Base-by-base conservation (phyloP, 1,140 invertebrate genomes). In the Dryas iulia region DNA sequence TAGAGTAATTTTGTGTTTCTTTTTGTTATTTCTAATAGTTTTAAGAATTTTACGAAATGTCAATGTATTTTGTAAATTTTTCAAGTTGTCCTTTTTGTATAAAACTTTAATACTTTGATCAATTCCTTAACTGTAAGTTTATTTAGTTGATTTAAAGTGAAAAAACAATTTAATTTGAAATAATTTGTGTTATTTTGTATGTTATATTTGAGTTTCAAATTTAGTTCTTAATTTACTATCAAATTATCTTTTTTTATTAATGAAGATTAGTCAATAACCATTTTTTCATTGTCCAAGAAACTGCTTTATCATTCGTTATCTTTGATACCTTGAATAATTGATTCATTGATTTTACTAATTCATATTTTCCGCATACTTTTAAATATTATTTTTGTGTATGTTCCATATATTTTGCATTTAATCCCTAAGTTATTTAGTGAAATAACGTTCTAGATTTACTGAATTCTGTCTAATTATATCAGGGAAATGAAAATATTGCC, bases 191-290 rank as follows among this genome's bases (percentile, higher is more conserved):
- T 47, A 47, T 47, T 6, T 2, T 47, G 3, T 28, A 2, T 47
- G 39, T 47, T 21, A 47, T 47, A 6, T 18, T 47, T 47, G 8
- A 8, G 14, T 47, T 47, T 47, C n/a, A 47, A 47, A 47, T 10
- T 18, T 47, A 21, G 14, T 47, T 47, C n/a, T 2, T 47, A 39
- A 18, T 8, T 47, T 6, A 21, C 39, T 47, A 47, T 47, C 39
- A 47, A n/a, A 14, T 47, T 18, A 47, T 47, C 39, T 47, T 47
- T 47, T 47, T 18, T 47, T 47, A 47, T 47, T 47, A 47, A 47
- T 47, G 39, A 47, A 47, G 18, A 47, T 47, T 47, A 47, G 39
- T 47, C 14, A 39, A 47, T 47, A 47, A 47, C 6, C 39, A 18
- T 47, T 47, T 47, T n/a, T 47, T 47, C 39, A 47, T 47, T 47